Evolutionary conservation across 2,113 vertebrate genomes (phyloP).

Genomic region (Saccopteryx leptura): DNA sequence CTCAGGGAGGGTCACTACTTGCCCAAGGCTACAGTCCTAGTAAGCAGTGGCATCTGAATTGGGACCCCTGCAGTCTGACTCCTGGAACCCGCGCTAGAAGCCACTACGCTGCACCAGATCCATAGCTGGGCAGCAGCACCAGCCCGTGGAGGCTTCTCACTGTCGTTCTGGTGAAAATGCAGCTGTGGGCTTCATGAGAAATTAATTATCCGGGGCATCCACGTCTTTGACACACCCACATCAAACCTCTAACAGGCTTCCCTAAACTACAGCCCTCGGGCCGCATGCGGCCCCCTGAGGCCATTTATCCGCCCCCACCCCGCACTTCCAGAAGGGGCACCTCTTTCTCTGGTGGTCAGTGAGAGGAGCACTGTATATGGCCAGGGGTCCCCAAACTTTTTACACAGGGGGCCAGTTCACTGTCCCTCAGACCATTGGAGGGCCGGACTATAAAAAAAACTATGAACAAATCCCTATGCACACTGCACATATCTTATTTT

Average conservation of each 20-base stretch:
- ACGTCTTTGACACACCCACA: slow-evolving; percentile 47
- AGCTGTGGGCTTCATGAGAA: slow-evolving; percentile 57
- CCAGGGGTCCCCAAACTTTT: too few relatives aligned
- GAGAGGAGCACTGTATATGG: too few relatives aligned
- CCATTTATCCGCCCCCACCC: too few relatives aligned
- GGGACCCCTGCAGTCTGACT: not conserved
- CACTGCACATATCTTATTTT: too few relatives aligned
- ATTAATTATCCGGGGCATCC: slow-evolving; percentile 60
- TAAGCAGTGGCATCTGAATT: not conserved
- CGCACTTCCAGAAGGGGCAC: too few relatives aligned
- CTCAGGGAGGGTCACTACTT: not conserved
- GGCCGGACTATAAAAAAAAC: too few relatives aligned
- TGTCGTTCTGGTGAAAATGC: not conserved
- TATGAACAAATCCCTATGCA: too few relatives aligned
- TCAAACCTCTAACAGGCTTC: not conserved
- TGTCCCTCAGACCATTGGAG: too few relatives aligned
- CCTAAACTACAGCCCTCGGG: too few relatives aligned
- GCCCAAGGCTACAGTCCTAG: not conserved
- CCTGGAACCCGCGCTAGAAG: not conserved
- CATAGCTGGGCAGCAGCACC: not conserved
- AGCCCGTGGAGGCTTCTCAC: not conserved
- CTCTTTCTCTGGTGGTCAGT: too few relatives aligned
- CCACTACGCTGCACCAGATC: not conserved
- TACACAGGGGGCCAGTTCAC: too few relatives aligned
- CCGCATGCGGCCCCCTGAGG: too few relatives aligned